These are phyloP conservation scores for Oophaga pumilio DNA, from an alignment of 2,113 vertebrate species.

Conservation along the genomic window DNA sequence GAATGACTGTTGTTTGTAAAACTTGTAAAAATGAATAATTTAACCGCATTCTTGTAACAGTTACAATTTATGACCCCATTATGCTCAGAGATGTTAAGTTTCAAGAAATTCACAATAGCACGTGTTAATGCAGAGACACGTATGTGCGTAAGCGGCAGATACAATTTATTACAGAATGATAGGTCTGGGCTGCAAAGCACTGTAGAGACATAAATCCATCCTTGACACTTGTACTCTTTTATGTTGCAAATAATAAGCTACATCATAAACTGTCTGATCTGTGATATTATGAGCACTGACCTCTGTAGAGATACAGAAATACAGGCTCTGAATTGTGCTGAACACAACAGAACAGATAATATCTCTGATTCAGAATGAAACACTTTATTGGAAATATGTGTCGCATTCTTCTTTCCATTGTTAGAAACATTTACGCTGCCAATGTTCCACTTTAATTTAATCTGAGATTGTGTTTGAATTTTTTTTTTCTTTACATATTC, in stretches of 20 bases:
- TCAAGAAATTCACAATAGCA: slow-evolving; percentile 65
- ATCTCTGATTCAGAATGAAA: slow-evolving; percentile 38
- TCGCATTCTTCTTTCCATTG: neutral
- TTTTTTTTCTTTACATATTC: neutral
- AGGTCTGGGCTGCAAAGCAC: slow-evolving; percentile 47
- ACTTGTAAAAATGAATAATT: slow-evolving; percentile 70
- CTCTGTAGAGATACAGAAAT: slow-evolving; percentile 54
- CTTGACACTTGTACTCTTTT: slow-evolving; percentile 60
- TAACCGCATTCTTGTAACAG: slow-evolving; percentile 64
- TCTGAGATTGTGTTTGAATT: neutral
- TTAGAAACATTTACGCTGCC: neutral
- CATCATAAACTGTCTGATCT: slow-evolving; percentile 60
- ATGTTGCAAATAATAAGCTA: slow-evolving; percentile 58
- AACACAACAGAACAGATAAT: slow-evolving; percentile 39
- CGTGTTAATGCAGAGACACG: slow-evolving; percentile 62
- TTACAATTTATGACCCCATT: slow-evolving; percentile 74
- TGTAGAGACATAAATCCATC: slow-evolving; percentile 53
- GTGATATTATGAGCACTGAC: slow-evolving; percentile 56
- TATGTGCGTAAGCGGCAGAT: slow-evolving; percentile 63
- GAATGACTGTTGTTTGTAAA: slow-evolving; percentile 70
- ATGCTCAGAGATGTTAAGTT: slow-evolving; percentile 66
- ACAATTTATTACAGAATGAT: slow-evolving; percentile 62
- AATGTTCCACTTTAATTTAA: neutral
- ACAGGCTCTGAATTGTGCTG: slow-evolving; percentile 50
- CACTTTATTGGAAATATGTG: slow-evolving; percentile 35